Conservation (phyloP, 2,797 vertebrate genomes). For the Phoebastria nigripes region DNA sequence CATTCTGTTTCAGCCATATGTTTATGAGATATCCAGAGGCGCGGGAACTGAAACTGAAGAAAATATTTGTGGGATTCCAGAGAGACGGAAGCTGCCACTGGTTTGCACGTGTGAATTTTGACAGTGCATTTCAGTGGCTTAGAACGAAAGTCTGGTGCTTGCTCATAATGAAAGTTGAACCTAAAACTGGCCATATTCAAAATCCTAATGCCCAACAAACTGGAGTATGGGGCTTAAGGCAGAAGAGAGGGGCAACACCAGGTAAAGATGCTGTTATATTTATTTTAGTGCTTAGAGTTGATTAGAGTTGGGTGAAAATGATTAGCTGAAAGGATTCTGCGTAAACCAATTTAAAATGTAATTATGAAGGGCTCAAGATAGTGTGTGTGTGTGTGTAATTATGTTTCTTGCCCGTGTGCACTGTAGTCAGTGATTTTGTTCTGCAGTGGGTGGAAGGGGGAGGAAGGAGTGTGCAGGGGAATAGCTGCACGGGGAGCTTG, state of each 20-base stretch:
- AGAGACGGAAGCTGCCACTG: neutral
- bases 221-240: neutral
- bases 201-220: neutral
- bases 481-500: neutral
- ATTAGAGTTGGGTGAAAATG: constrained; percentile 33
- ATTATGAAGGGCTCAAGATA: constrained; percentile 44
- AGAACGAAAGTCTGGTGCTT: constrained; percentile 26
- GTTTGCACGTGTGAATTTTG: constrained; percentile 39
- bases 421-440: constrained; percentile 8
- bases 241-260: neutral
- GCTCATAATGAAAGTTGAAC: constrained; percentile 16
- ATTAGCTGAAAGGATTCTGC: constrained; percentile 34
- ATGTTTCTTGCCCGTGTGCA: constrained; percentile 5
- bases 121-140: neutral
- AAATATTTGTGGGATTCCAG: constrained; percentile 42
- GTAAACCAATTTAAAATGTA: constrained; percentile 48
- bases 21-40: constrained; percentile 7
- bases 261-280: constrained; percentile 50
- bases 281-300: constrained; percentile 13
- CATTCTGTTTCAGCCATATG: neutral
- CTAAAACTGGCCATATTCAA: neutral
- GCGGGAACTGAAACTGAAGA: constrained; percentile 12
- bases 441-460: neutral
- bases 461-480: neutral
- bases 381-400: constrained; percentile 34